Conservation (phyloP, 2,888 invertebrate species). For the Hydrotaea cyrtoneurina region DNA sequence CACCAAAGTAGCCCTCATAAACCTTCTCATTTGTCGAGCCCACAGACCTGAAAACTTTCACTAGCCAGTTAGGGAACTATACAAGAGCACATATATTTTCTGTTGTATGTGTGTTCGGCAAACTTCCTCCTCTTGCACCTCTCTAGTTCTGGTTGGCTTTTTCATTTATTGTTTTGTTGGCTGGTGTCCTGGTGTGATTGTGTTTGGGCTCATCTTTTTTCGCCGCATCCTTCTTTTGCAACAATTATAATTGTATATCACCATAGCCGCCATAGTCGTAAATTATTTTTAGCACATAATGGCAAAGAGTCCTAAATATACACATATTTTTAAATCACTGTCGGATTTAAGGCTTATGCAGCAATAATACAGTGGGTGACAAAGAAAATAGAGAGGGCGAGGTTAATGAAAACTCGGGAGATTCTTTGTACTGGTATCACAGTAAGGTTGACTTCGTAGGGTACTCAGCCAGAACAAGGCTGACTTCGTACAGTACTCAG, state of each 20-base stretch:
- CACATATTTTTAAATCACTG: not conserved
- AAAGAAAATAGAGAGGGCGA: too few relatives aligned
- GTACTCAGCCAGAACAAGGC: too few relatives aligned
- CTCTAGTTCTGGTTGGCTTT: constrained; percentile 28
- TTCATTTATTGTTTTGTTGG: not conserved
- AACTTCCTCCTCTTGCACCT: not conserved
- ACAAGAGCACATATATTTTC: not conserved
- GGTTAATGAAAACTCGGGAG: too few relatives aligned
- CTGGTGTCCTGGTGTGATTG: not conserved
- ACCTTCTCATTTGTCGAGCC: not conserved
- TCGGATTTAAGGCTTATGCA: not conserved
- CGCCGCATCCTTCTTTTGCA: too few relatives aligned
- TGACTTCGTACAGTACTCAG: too few relatives aligned
- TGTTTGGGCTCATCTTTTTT: not conserved
- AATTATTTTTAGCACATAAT: not conserved
- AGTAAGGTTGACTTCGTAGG: too few relatives aligned
- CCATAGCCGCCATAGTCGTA: not conserved
- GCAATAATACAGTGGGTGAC: too few relatives aligned
- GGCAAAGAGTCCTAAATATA: not conserved
- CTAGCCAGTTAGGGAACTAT: not conserved
- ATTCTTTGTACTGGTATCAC: too few relatives aligned
- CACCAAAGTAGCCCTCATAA: too few relatives aligned
- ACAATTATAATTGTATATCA: too few relatives aligned
- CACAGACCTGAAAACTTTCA: not conserved
- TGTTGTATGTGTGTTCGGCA: too few relatives aligned